Evolutionary conservation across 37 sponge, comb jelly and placozoan species (phyloP).

Genomic region (Bolinopsis microptera): DNA sequence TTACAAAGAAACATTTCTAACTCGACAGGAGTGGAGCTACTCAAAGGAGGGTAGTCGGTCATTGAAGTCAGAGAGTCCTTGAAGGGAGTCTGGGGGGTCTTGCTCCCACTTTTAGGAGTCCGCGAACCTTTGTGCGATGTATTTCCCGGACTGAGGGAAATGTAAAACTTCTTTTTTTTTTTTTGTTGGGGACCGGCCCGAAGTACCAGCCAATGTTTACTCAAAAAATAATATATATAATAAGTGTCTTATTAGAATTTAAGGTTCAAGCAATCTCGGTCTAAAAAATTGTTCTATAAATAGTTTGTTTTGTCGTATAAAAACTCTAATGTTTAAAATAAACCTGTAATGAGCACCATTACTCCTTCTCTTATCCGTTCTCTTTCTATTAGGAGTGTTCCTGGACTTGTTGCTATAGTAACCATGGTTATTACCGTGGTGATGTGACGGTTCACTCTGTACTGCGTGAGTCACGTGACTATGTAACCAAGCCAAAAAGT

Average conservation of each 20-base stretch:
- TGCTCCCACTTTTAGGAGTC: neutral
- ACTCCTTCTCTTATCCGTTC: neutral
- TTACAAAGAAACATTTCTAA: neutral
- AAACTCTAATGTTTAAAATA: too few species aligned
- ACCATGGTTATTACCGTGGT: neutral
- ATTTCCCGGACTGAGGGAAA: neutral
- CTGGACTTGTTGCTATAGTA: neutral
- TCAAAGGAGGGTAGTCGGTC: conserved; percentile 41
- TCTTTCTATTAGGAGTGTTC: neutral
- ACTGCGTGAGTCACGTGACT: conserved; percentile 21
- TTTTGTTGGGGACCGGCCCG: too few species aligned
- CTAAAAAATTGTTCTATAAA: too few species aligned
- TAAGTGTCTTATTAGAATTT: too few species aligned
- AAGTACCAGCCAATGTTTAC: too few species aligned
- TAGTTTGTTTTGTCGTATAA: too few species aligned
- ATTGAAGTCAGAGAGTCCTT: neutral
- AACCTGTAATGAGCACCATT: neutral
- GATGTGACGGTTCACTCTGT: neutral
- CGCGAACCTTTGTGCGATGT: neutral
- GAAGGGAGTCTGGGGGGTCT: conserved; percentile 1
- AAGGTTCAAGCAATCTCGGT: too few species aligned
- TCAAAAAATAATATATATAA: too few species aligned
- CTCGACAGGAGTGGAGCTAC: conserved; percentile 43
- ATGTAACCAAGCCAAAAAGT: conserved; percentile 7
- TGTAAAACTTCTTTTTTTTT: too few species aligned